Base-by-base conservation (phyloP, 1,140 invertebrate species). In the Apocrypta bakeri region DNA sequence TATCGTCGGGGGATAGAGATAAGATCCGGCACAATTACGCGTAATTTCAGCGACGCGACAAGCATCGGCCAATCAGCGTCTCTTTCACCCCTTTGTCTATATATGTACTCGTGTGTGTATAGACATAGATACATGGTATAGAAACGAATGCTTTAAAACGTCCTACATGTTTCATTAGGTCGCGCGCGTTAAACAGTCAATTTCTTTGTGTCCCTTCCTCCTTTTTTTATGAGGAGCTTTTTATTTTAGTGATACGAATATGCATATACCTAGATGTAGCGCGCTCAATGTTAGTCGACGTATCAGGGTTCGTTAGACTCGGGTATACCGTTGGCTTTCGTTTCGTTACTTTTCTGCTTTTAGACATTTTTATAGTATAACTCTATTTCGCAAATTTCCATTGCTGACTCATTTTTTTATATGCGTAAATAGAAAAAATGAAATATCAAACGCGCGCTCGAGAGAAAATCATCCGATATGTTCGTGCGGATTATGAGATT, bases 1-100 rank as follows among this genome's bases (percentile, higher is more conserved):
- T 68, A 84, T 72, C 61, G 80, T 71, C 27, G 64, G 64, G 69
- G 72, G 82, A 72, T 83, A 82, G 89, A 91, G 89, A 91, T 90
- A 85, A 85, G 86, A 90, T 90, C 90, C 83, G 72, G 72, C 66
- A 84, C 85, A 90, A 90, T 91, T 91, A 90, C 82, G 84, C 84
- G 83, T 88, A 91, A 91, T 91, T 91, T 88, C 74, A 87, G 84
- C 85, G 87, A 84, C 86, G 87, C 73, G 84, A 86, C 64, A 68
- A 68, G 14, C n/a, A 77, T 63, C 75, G 56, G 40, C 42, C 24
- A 74, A 64, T 42, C 71, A 31, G 29, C 71, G 69, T 56, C 25
- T 64, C 40, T 64, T 64, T 64, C 27, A 25, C 63, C 63, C 27
- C 63, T 66, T 69, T 17, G 25, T 69, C 12, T 69, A 31, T 29